Conservation (phyloP, 2,888 invertebrate species). For the Eustalomyia histrio region DNA sequence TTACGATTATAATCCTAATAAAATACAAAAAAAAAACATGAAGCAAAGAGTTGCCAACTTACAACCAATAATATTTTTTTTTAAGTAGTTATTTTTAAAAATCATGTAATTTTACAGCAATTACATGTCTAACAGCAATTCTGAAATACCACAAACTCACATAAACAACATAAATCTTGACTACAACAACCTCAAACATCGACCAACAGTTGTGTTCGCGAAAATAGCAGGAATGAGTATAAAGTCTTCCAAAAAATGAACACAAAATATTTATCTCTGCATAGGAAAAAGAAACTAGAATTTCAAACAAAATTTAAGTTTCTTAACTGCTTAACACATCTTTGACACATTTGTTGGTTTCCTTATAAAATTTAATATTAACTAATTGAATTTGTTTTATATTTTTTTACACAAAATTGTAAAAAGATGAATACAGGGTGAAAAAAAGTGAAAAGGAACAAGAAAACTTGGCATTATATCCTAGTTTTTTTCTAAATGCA, state of each 20-base stretch:
- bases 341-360: too few relatives aligned
- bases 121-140: conserved; percentile 57
- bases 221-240: conserved; percentile 13
- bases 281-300: too few relatives aligned
- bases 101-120: conserved; percentile 55
- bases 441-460: background rate
- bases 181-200: background rate
- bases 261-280: too few relatives aligned
- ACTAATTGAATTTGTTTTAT: too few relatives aligned
- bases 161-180: conserved; percentile 54
- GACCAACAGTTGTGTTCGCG: background rate
- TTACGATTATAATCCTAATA: too few relatives aligned
- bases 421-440: background rate
- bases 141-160: conserved; percentile 44
- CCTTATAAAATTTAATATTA: too few relatives aligned
- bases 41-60: too few relatives aligned
- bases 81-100: conserved; percentile 20
- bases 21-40: too few relatives aligned
- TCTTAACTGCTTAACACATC: too few relatives aligned
- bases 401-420: background rate
- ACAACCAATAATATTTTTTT: too few relatives aligned
- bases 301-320: too few relatives aligned
- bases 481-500: conserved; percentile 39
- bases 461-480: conserved; percentile 45
- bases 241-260: too few relatives aligned